Percentiles rank a stretch among this genome's conserved stretches.
phyloP scores from a whole-genome alignment of 2,797 vertebrate genomes.

The Scyliorhinus canicula region DNA sequence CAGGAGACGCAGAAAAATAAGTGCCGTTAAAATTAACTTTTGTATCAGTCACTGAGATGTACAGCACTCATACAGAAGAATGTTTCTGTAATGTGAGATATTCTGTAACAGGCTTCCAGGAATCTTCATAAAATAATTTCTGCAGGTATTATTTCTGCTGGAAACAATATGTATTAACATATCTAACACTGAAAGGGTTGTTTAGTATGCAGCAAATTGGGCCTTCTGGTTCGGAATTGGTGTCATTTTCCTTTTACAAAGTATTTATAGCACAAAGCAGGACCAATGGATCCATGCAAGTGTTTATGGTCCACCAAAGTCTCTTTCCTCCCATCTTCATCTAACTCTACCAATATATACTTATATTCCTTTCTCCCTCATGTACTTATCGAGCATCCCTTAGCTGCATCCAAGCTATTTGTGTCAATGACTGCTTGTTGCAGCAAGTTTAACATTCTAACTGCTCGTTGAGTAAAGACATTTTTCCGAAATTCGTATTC shows the following conservation, averaged over 20 bases:
- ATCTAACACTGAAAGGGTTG: not conserved
- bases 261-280: not conserved
- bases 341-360: not conserved
- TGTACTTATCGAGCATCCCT: not conserved
- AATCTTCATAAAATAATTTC: not conserved
- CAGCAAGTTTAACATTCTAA: not conserved
- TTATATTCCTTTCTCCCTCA: not conserved
- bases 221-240: not conserved
- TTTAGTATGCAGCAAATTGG: not conserved
- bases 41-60: slow-evolving; percentile 8
- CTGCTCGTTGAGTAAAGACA: not conserved
- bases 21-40: not conserved
- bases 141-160: not conserved
- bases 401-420: not conserved
- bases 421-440: not conserved
- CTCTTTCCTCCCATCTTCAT: not conserved
- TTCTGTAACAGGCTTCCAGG: not conserved
- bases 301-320: too few species aligned
- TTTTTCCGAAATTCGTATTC: not conserved
- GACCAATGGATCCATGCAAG: not conserved
- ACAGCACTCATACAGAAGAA: not conserved
- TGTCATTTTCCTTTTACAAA: not conserved
- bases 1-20: not conserved
- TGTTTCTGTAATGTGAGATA: not conserved
- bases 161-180: not conserved